Percentiles rank a stretch among this genome's conserved stretches.
Conservation (phyloP, 2,113 vertebrate genomes). For the Vidua chalybeata region DNA sequence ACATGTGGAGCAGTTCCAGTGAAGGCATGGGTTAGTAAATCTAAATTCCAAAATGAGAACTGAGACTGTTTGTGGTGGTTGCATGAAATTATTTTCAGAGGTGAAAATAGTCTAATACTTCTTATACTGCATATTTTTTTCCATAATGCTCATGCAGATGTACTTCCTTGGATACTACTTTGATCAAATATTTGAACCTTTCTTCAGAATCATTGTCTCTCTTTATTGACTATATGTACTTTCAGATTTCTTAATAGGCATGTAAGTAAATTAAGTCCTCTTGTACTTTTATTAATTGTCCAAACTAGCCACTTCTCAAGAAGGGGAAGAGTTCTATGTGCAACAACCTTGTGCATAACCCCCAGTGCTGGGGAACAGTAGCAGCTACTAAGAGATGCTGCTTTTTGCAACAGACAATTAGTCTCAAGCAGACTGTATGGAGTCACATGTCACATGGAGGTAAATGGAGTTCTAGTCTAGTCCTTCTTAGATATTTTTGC, state of each 20-base stretch:
- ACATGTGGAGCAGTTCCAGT: not conserved
- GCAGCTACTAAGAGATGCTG: not conserved
- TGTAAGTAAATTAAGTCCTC: not conserved
- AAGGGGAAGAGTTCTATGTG: not conserved
- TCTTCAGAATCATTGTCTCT: not conserved
- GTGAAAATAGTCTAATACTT: not conserved
- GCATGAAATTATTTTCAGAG: not conserved
- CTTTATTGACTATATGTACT: not conserved
- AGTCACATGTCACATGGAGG: not conserved
- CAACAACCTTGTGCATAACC: not conserved
- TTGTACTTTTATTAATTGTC: not conserved
- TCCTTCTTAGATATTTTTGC: not conserved
- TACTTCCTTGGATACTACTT: not conserved
- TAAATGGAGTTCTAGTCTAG: not conserved
- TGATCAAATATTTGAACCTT: not conserved
- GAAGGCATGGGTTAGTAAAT: not conserved
- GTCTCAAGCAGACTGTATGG: not conserved
- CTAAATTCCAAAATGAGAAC: not conserved
- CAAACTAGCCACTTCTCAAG: not conserved
- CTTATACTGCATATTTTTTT: not conserved
- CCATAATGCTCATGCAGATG: not conserved
- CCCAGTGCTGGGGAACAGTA: not conserved
- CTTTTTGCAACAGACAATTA: not conserved
- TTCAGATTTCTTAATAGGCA: not conserved
- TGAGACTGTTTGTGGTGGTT: not conserved